Evolutionary conservation across 2,888 invertebrate genomes (phyloP), one percentile per base, ranked within the genome.

Genomic region (Polydrusus cervinus): DNA sequence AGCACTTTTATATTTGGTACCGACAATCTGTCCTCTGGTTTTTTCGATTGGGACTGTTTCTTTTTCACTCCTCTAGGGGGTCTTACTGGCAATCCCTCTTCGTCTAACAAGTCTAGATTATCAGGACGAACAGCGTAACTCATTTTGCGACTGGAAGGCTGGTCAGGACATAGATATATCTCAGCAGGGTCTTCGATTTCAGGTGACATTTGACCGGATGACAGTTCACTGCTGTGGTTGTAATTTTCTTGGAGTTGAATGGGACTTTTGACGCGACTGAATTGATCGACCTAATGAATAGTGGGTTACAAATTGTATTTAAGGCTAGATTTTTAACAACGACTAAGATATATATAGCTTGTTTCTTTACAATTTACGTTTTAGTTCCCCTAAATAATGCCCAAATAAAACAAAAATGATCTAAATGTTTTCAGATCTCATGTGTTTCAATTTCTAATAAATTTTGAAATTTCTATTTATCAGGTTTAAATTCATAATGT

Each of bases 1-100:
- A 85, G 87, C 83, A 88, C 89, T 86, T 93, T 94, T 79, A 92
- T 91, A 88, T 94, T 94, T 20, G 95, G 94, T 83, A 94, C 94
- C 11, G 94, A 94, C 80, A 94, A 89, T 82, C 94, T 89, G 84
- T 91, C 91, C 10, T 84, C 94, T 92, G 79, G 92, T 87, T 83
- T 81, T 78, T 70, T 76, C 9, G 79, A 75, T 18, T 71, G 66
- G 30, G 62, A 49, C 25, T 43, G 34, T 84, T 89, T 89, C 81
- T 89, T 89, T 82, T 89, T 90, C 72, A 83, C 84, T 61, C 87
- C 85, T 30, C 90, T 86, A 64, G 91, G 89, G 14, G 90, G 91
- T 76, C 91, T 88, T 13, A 90, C 86, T 10, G 92, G 92, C 57
- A 87, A 88, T 55, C 88, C 89, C 74, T 88, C 85, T 68, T 87